Evolutionary conservation across 2,797 vertebrate species (phyloP).

Genomic region (Chlorospingus flavigularis): DNA sequence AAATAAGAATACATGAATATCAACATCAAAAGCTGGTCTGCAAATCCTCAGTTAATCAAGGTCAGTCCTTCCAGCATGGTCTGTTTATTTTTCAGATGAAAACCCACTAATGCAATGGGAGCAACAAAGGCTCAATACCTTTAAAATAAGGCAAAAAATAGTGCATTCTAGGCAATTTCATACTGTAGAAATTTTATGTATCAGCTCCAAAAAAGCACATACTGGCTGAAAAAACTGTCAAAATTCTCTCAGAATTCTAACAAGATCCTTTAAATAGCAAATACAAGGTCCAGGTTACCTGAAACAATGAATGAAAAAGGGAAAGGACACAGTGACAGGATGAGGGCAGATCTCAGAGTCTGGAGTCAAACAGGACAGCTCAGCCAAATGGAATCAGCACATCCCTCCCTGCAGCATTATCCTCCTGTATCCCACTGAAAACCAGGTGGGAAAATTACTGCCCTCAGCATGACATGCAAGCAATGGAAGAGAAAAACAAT

Average conservation of each 20-base stretch:
- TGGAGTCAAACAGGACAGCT: background rate
- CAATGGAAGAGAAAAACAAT: background rate
- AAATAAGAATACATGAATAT: background rate
- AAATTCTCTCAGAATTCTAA: background rate
- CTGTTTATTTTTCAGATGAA: background rate
- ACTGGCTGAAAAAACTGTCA: background rate
- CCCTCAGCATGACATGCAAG: background rate
- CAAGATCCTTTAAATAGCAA: background rate
- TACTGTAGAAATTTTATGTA: background rate
- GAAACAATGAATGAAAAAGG: background rate
- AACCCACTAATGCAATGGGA: background rate
- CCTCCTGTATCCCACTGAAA: background rate
- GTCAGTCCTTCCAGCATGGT: background rate
- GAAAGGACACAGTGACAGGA: background rate
- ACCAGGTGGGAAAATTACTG: background rate
- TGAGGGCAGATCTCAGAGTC: background rate
- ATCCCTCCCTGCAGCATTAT: background rate
- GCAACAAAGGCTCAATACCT: background rate
- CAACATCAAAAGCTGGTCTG: background rate
- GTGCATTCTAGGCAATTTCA: background rate
- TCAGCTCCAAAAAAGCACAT: background rate
- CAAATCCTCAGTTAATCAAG: background rate
- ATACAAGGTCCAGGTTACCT: background rate
- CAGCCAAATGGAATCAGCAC: background rate
- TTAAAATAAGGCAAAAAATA: slow-evolving; percentile 5